Conservation (phyloP, 2,113 vertebrate species). For the Perca schrenkii region DNA sequence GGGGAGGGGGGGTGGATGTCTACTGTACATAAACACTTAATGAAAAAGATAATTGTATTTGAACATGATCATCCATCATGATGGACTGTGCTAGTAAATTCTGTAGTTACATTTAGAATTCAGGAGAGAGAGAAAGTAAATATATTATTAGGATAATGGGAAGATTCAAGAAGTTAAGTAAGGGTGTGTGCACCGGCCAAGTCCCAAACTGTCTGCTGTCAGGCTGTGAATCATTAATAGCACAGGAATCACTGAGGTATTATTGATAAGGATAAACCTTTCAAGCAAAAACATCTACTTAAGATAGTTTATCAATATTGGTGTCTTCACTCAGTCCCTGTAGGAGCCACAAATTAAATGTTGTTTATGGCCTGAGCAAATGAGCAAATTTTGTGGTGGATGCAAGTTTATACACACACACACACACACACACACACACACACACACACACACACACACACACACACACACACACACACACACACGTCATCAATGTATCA, state of each 20-base stretch:
- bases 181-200: background rate
- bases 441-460: no score
- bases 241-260: slow-evolving; percentile 4
- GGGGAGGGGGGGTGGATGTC: slow-evolving; percentile 2
- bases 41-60: background rate
- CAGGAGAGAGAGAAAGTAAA: background rate
- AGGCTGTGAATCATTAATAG: slow-evolving; percentile 11
- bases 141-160: background rate
- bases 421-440: no score
- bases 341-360: no score
- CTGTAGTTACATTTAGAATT: background rate
- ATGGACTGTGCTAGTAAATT: background rate
- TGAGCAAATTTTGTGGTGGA: no score
- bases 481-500: no score
- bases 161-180: background rate
- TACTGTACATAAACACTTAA: background rate
- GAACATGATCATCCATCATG: no score
- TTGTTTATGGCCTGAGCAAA: no score
- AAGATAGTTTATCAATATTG: background rate
- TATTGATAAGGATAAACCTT: slow-evolving; percentile 5
- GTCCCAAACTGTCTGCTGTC: background rate
- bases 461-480: no score
- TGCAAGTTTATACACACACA: no score
- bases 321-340: background rate
- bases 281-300: background rate